These are phyloP conservation scores for Pollenia labialis DNA, from an alignment of 2,888 invertebrate species.

Conservation along the genomic window DNA sequence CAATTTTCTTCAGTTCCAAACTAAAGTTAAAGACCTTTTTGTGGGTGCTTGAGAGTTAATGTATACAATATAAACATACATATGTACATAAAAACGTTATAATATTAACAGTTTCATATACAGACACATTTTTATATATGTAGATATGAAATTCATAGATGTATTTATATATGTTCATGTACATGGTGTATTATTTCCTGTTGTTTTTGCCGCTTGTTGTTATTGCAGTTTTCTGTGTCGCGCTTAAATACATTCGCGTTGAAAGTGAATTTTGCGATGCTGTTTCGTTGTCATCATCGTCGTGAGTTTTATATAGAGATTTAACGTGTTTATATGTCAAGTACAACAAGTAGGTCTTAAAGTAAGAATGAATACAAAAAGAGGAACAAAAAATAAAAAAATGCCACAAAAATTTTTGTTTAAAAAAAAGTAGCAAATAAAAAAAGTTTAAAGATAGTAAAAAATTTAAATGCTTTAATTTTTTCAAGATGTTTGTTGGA, in stretches of 20 bases:
- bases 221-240: conserved; percentile 73
- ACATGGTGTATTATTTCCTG: conserved; percentile 49
- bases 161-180: neutral
- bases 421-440: neutral
- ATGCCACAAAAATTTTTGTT: conserved; percentile 4
- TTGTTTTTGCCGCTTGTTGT: conserved; percentile 59
- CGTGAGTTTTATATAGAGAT: conserved; percentile 65
- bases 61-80: conserved; percentile 9
- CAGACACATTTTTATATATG: neutral
- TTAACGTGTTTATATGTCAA: conserved; percentile 73
- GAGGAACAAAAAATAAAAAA: conserved; percentile 17
- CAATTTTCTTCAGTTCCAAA: conserved; percentile 67
- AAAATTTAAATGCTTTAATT: neutral
- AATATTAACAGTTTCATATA: conserved; percentile 28
- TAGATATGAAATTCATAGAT: neutral
- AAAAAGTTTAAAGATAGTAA: neutral
- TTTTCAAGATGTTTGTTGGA: neutral
- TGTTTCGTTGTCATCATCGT: conserved; percentile 63
- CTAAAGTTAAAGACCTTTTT: conserved; percentile 72
- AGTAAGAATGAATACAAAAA: conserved; percentile 60
- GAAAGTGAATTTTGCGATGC: conserved; percentile 72
- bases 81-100: conserved; percentile 6
- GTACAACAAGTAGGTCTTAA: conserved; percentile 74
- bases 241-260: conserved; percentile 71
- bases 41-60: conserved; percentile 71